These are phyloP conservation scores for Acanthis flammea DNA, from an alignment of 2,797 vertebrate species.

Conservation along the genomic window DNA sequence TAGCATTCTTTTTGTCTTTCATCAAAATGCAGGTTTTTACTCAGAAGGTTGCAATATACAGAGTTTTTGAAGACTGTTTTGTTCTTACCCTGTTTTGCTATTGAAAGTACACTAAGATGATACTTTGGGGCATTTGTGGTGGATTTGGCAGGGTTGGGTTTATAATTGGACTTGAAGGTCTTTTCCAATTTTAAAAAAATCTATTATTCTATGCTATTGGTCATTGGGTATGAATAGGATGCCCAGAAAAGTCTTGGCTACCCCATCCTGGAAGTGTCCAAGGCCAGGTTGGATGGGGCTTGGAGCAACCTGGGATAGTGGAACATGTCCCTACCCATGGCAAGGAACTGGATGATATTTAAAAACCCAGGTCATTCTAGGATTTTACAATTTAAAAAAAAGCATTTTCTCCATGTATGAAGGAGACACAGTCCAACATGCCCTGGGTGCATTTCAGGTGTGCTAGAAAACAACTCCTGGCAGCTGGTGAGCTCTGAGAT, in stretches of 20 bases:
- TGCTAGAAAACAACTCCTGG: rapidly evolving
- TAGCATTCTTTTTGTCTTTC: background rate
- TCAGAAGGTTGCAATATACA: background rate
- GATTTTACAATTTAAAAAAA: background rate
- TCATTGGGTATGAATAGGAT: background rate
- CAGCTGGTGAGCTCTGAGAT: background rate
- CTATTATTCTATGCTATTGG: background rate
- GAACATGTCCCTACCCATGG: background rate
- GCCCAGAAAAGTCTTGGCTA: background rate
- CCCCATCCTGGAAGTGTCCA: background rate
- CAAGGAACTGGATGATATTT: background rate
- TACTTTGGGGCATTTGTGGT: background rate
- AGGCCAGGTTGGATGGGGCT: rapidly evolving
- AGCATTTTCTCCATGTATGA: background rate
- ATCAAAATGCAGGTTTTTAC: background rate
- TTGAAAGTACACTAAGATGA: background rate
- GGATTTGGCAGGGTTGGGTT: background rate
- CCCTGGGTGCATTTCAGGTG: background rate
- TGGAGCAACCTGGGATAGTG: background rate
- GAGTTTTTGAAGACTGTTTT: background rate
- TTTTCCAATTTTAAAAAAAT: background rate
- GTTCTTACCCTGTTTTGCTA: background rate
- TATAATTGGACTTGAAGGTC: background rate
- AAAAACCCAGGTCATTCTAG: background rate
- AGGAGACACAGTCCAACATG: background rate